phyloP scores from a whole-genome alignment of 2,888 invertebrate species.

The Anagyrus pseudococci region DNA sequence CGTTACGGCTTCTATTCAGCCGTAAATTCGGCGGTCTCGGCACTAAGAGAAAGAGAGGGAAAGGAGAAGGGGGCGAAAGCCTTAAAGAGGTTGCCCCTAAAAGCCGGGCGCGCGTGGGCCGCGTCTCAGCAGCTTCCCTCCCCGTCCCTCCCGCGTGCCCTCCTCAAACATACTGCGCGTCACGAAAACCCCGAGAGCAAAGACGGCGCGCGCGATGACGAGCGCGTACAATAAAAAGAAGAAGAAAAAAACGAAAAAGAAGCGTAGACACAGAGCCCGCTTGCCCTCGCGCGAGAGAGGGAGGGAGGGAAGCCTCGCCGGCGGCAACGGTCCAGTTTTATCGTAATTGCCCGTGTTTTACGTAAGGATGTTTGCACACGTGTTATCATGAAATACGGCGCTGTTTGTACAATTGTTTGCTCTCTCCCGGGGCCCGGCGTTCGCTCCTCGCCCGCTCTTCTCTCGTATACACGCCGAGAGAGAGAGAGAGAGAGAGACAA shows the following conservation, averaged over 20 bases:
- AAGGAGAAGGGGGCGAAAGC: too few relatives aligned
- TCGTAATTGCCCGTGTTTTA: constrained; percentile 58
- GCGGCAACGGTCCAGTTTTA: constrained; percentile 52
- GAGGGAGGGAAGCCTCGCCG: not conserved
- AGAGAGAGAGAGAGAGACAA: too few relatives aligned
- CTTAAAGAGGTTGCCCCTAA: constrained; percentile 12
- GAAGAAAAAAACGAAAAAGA: constrained; percentile 4
- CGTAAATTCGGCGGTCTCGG: too few relatives aligned
- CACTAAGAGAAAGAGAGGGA: too few relatives aligned
- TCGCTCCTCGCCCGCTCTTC: constrained; percentile 32
- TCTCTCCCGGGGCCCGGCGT: constrained; percentile 30
- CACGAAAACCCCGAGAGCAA: too few relatives aligned
- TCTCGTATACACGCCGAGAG: too few relatives aligned
- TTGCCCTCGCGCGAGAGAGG: not conserved
- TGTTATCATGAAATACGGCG: constrained; percentile 60
- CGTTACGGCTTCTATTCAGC: too few relatives aligned
- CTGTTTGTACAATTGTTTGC: constrained; percentile 61
- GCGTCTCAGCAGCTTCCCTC: constrained; percentile 8
- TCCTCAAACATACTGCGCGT: constrained; percentile 10
- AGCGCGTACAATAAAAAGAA: not conserved
- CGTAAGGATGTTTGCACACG: constrained; percentile 60
- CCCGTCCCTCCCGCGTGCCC: not conserved
- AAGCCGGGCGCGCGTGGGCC: constrained; percentile 24
- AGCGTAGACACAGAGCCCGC: not conserved
- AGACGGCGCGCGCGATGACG: not conserved